Base-by-base conservation (phyloP, 2,888 invertebrate genomes). In the Druceiella hillmani region DNA sequence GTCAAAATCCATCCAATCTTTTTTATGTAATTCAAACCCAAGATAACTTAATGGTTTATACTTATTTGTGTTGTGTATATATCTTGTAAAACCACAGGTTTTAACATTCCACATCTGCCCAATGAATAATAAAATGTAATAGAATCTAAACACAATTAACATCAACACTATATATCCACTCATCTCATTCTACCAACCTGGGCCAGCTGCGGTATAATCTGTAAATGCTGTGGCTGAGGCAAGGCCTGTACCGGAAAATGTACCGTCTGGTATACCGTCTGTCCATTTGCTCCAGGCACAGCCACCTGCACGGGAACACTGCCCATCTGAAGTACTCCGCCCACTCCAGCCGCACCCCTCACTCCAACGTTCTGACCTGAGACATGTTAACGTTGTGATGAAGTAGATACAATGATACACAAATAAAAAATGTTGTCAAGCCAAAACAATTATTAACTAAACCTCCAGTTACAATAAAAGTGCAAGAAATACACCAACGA, bases 261-360 rank as follows among this genome's bases (percentile, higher is more conserved):
- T 1, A 97, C 85, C 0, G 95, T 94, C 61, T 97, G 95, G 62
- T 92, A 88, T 41, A 95, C 84, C 0, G 95, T 94, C 64, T 95
- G 94, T 0, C 95, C 95, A 60, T 86, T 87, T 20, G 81, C 75
- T 36, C 86, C 81, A 32, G 83, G 81, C 46, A 92, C 88, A 2
- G 92, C 92, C 43, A 93, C 88, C 62, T 94, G 94, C 3, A 94
- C 88, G 0, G 91, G 90, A 34, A 92, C 88, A 41, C 88, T 83
- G 55, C 81, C 63, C 16, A 15, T 10, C 31, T 11, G 11, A 7
- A 5, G 4, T 56, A 66, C 45, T 10, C 60, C 56, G 35, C 58
- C 55, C 48, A 57, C 57, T 22, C 56, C 51, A 22, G 6, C 22
- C n/a, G 6, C 30, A 56, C 55, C 11, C 52, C 50, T 45, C 7